These are phyloP conservation scores for Acanthiza pusilla DNA, from an alignment of 2,797 vertebrate genomes.

Conservation along the genomic window DNA sequence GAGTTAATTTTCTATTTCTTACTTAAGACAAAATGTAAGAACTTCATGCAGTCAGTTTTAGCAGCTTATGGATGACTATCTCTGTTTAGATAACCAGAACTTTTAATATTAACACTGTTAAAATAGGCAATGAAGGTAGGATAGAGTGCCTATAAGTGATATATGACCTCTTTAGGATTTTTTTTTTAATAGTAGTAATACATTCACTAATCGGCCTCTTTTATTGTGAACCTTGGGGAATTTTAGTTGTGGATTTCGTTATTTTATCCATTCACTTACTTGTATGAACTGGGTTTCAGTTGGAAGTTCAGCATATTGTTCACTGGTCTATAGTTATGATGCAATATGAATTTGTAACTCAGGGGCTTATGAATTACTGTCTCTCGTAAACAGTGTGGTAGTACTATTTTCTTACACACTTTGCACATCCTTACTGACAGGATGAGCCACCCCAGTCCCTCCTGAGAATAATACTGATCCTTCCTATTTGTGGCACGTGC, in stretches of 20 bases:
- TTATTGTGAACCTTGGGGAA: neutral
- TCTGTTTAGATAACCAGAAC: neutral
- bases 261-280: neutral
- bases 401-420: neutral
- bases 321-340: neutral
- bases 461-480: neutral
- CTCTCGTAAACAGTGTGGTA: neutral
- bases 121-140: neutral
- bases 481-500: neutral
- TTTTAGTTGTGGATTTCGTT: neutral
- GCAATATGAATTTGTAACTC: neutral
- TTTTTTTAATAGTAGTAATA: neutral
- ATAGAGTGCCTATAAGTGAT: neutral
- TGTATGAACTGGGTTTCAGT: neutral
- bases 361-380: neutral
- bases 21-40: neutral
- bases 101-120: neutral
- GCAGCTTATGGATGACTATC: neutral
- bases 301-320: neutral
- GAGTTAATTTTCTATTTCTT: neutral
- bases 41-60: neutral
- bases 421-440: neutral
- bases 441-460: neutral
- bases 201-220: neutral
- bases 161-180: neutral